Evolutionary conservation across 2,888 invertebrate genomes (phyloP).

Genomic region (Agrotis ipsilon): DNA sequence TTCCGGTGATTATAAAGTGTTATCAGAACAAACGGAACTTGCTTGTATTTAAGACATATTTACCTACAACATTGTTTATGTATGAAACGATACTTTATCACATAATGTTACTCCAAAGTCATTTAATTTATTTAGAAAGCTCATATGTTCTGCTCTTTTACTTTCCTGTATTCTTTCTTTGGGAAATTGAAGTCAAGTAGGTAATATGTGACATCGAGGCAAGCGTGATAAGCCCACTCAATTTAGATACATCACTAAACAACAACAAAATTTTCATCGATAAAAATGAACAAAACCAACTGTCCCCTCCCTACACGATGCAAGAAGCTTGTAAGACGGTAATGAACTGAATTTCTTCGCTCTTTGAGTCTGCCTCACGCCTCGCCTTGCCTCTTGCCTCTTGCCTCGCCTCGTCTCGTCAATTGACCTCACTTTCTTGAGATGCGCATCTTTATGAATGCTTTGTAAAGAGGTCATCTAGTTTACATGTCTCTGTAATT

Average conservation of each 20-base stretch:
- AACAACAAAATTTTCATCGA: conserved; percentile 52
- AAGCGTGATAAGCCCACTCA: no score
- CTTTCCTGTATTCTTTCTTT: neutral
- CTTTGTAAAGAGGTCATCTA: conserved; percentile 32
- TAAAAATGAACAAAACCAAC: conserved; percentile 11
- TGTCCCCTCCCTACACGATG: conserved; percentile 67
- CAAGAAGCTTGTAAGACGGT: conserved; percentile 83
- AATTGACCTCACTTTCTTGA: conserved; percentile 67
- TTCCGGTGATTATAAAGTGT: conserved; percentile 36
- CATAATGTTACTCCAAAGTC: no score
- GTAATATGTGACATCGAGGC: no score
- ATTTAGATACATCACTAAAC: neutral
- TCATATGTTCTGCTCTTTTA: neutral
- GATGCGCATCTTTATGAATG: conserved; percentile 64
- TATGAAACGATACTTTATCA: neutral
- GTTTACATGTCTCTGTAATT: conserved; percentile 38
- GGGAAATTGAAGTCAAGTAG: no score
- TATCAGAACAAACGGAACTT: conserved; percentile 34
- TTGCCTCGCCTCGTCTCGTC: conserved; percentile 46
- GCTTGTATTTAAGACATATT: conserved; percentile 22
- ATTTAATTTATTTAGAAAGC: no score
- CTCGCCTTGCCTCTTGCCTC: conserved; percentile 53
- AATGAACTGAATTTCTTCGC: conserved; percentile 85
- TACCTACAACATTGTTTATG: conserved; percentile 13
- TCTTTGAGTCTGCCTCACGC: conserved; percentile 78